Evolutionary conservation across 2,797 vertebrate species (phyloP).

Genomic region (Champsocephalus esox): DNA sequence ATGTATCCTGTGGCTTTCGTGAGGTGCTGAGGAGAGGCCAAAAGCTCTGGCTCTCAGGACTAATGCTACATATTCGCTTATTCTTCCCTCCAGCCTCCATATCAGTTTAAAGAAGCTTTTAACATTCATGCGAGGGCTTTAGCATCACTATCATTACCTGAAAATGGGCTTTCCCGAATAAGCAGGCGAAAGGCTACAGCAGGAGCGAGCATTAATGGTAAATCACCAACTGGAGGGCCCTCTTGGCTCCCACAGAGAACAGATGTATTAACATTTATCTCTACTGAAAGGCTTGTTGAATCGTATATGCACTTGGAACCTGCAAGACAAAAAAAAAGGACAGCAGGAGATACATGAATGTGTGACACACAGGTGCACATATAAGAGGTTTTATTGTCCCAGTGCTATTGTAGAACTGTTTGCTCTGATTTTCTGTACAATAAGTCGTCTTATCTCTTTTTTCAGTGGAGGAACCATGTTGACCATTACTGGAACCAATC

Average conservation of each 20-base stretch:
- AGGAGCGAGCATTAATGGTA: slow-evolving; percentile 59
- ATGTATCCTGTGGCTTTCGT: slow-evolving; percentile 22
- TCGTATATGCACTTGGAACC: slow-evolving; percentile 17
- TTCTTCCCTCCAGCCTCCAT: slow-evolving; percentile 47
- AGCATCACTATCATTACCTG: slow-evolving; percentile 65
- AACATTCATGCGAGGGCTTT: slow-evolving; percentile 62
- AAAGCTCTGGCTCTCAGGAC: slow-evolving; percentile 31
- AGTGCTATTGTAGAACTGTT: slow-evolving; percentile 14
- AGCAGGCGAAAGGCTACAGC: slow-evolving; percentile 58
- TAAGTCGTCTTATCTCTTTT: slow-evolving; percentile 30
- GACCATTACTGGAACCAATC: slow-evolving; percentile 93
- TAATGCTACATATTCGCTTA: slow-evolving; percentile 33
- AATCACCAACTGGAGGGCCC: slow-evolving; percentile 58
- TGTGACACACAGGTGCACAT: slow-evolving; percentile 20
- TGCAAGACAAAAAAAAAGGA: slow-evolving; percentile 13
- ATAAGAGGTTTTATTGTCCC: slow-evolving; percentile 10
- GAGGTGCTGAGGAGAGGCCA: slow-evolving; percentile 31
- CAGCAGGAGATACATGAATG: slow-evolving; percentile 3
- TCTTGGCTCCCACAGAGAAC: slow-evolving; percentile 61
- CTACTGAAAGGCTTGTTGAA: slow-evolving; percentile 34
- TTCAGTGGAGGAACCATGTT: slow-evolving; percentile 92
- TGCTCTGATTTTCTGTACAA: slow-evolving; percentile 13
- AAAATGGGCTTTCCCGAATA: slow-evolving; percentile 64
- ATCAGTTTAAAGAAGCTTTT: slow-evolving; percentile 72
- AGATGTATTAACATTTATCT: slow-evolving; percentile 65